Conservation (phyloP, 2,797 vertebrate species). For the Leucoraja ocellata region DNA sequence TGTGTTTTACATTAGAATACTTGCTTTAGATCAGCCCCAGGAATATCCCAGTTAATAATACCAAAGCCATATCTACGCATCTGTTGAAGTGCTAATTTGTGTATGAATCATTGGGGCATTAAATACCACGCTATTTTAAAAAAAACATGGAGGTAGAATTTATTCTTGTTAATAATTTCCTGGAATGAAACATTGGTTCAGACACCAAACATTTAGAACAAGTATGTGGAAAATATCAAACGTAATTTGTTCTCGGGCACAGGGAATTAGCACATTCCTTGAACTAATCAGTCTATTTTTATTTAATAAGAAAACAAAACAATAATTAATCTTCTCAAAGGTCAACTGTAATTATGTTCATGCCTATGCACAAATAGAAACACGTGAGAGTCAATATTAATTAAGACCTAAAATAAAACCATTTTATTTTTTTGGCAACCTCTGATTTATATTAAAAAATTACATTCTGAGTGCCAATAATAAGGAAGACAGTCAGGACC, state of each 20-base stretch:
- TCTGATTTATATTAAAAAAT: too few relatives aligned
- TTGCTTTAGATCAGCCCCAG: neutral
- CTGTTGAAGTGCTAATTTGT: neutral
- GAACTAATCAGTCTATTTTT: neutral
- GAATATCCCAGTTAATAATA: neutral
- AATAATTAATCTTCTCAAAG: neutral
- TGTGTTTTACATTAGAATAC: too few relatives aligned
- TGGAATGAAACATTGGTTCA: neutral
- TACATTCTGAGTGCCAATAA: too few relatives aligned
- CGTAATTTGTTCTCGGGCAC: neutral
- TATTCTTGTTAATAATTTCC: neutral
- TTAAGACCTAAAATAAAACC: constrained; percentile 17
- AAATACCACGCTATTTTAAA: neutral
- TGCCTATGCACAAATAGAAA: neutral
- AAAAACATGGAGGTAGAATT: neutral
- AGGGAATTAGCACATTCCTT: neutral
- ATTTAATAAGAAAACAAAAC: neutral
- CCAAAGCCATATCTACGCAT: neutral
- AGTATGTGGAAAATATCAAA: neutral
- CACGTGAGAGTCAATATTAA: neutral
- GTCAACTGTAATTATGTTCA: constrained; percentile 8
- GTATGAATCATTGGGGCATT: neutral
- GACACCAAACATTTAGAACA: neutral
- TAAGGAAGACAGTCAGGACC: too few relatives aligned
- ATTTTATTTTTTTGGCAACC: neutral